These are phyloP conservation scores for Papilio polyxenes DNA, from an alignment of 1,140 invertebrate species.

Conservation along the genomic window DNA sequence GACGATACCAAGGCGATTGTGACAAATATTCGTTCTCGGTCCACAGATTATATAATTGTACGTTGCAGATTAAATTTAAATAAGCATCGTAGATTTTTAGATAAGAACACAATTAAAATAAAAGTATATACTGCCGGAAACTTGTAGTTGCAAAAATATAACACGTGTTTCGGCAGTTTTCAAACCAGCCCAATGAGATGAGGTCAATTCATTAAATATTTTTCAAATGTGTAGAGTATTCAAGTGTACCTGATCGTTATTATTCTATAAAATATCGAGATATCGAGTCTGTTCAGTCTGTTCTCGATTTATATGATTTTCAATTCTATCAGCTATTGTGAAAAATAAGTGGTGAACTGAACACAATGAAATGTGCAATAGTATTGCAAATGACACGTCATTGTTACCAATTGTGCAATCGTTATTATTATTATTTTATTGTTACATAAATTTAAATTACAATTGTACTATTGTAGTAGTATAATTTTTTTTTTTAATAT, in stretches of 20 bases:
- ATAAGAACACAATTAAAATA: no score
- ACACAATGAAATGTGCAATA: constrained; percentile 23
- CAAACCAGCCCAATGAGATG: not conserved
- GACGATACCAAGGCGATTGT: no score
- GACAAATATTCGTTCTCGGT: no score
- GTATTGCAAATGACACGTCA: constrained; percentile 7
- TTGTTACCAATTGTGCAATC: constrained; percentile 1
- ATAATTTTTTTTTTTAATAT: not conserved
- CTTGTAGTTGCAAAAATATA: no score
- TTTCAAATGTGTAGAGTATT: not conserved
- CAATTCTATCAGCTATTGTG: constrained; percentile 30
- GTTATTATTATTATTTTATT: constrained; percentile 8
- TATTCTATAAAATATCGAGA: no score
- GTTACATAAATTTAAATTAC: not conserved
- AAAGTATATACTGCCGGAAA: no score
- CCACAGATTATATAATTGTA: no score
- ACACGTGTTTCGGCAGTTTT: no score
- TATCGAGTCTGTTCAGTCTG: not conserved
- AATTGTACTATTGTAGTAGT: not conserved
- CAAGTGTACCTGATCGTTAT: no score
- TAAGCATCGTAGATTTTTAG: no score
- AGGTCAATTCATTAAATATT: not conserved
- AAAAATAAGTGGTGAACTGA: constrained; percentile 3
- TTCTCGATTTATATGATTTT: not conserved
- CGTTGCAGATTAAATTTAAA: no score